Evolutionary conservation across 2,888 invertebrate species (phyloP), one percentile per base, ranked within the genome.

Genomic region (Hipparchia sbordonii): DNA sequence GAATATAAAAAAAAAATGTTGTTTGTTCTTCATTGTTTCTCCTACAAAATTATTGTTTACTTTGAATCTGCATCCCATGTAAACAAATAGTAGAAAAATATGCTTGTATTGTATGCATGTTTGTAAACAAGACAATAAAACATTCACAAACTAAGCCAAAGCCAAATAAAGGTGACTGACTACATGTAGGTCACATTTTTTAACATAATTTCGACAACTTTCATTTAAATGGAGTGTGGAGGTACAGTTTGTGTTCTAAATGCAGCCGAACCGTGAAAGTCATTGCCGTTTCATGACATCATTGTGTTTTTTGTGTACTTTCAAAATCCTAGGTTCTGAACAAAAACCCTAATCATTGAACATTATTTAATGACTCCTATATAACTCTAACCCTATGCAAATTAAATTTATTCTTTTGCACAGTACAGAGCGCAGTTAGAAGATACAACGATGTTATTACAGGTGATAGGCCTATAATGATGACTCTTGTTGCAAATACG

Each of bases 191-290:
- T 87, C 86, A 83, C 75, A 77, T 75, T 80, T 81, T 86, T 77
- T 86, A 82, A 79, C 75, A 81, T 84, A 85, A 89, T 89, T 92
- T 90, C 77, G 84, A 79, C 84, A 86, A 89, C 91, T 92, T 93
- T 92, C 93, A 90, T 90, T 87, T 83, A 87, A 88, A 87, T 86
- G 82, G 82, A 84, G 83, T 82, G 83, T 81, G 82, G 81, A 89
- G 87, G 88, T 91, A 92, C 91, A 89, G 91, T 91, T 91, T 86
- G 85, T 87, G 91, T 87, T 90, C 92, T 80, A 89, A 90, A 91
- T 92, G 87, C 89, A 92, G 84, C 87, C 92, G 90, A 93, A 93
- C 93, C 93, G 92, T 93, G 93, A 93, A 93, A 93, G 93, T 92
- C 92, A 92, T 89, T 91, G 91, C 89, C 91, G 88, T 86, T 85